phyloP scores from a whole-genome alignment of 2,113 vertebrate species.

The Heptranchias perlo region DNA sequence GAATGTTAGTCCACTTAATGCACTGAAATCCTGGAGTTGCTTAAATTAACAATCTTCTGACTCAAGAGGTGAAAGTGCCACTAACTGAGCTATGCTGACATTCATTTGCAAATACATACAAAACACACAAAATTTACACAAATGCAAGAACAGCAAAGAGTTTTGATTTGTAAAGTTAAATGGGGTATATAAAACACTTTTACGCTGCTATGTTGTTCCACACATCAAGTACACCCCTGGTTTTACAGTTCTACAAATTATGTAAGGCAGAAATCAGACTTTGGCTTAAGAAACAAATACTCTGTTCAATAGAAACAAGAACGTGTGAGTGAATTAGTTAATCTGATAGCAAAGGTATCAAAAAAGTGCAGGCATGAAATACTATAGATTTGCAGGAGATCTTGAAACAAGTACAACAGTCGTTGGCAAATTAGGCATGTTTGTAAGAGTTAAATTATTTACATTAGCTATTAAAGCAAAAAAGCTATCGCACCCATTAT shows the following conservation, averaged over 20 bases:
- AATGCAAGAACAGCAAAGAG: background rate
- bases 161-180: background rate
- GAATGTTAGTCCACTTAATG: background rate
- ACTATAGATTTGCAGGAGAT: background rate
- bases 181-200: background rate
- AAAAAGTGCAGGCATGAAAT: background rate
- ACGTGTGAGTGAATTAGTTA: background rate
- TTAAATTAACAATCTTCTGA: too few species aligned
- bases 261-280: background rate
- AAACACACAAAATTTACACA: background rate
- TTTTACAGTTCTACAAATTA: background rate
- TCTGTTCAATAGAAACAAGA: background rate
- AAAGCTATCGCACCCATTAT: conserved; percentile 61
- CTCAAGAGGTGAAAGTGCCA: too few species aligned
- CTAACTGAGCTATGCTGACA: background rate
- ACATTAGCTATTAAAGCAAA: background rate
- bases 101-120: background rate
- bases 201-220: background rate
- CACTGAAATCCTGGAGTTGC: too few species aligned
- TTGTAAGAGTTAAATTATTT: background rate
- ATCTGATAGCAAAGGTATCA: background rate
- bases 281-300: background rate
- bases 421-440: background rate
- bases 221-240: background rate
- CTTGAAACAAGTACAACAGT: background rate